These are phyloP conservation scores for Euclidia mi DNA, from an alignment of 2,888 invertebrate genomes.

Conservation along the genomic window DNA sequence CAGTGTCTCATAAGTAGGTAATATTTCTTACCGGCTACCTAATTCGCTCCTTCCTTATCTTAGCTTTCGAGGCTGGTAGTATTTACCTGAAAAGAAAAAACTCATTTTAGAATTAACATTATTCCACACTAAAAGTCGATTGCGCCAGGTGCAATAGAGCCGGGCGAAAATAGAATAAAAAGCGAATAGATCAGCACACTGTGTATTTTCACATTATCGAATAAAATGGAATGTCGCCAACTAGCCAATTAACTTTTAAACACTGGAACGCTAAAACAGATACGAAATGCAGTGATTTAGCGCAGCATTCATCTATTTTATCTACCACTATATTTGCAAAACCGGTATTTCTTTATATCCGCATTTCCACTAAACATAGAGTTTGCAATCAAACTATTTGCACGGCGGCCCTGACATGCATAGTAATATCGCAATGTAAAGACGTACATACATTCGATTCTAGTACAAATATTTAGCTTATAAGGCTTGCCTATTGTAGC, in stretches of 20 bases:
- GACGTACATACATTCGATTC: neutral
- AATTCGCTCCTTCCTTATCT: neutral
- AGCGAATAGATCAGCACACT: constrained; percentile 55
- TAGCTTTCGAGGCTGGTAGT: neutral
- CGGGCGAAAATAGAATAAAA: constrained; percentile 53
- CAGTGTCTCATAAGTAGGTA: too few species aligned
- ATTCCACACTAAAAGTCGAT: neutral
- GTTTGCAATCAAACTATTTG: neutral
- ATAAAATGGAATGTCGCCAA: constrained; percentile 60
- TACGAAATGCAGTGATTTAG: constrained; percentile 45
- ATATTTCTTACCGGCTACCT: too few species aligned
- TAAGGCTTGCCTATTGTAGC: too few species aligned
- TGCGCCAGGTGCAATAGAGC: constrained; percentile 53
- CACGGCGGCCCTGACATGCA: neutral
- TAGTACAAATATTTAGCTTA: too few species aligned
- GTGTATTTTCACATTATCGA: constrained; percentile 65
- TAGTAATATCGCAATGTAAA: neutral
- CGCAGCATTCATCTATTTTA: constrained; percentile 29
- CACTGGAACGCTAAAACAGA: constrained; percentile 47
- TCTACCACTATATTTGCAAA: constrained; percentile 36
- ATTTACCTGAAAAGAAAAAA: constrained; percentile 11
- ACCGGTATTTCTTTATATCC: constrained; percentile 29
- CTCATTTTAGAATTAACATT: constrained; percentile 3
- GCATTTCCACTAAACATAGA: neutral
- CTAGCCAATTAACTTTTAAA: constrained; percentile 65